These are phyloP conservation scores for Conus betulinus DNA, from an alignment of 1,140 invertebrate species.

Conservation along the genomic window DNA sequence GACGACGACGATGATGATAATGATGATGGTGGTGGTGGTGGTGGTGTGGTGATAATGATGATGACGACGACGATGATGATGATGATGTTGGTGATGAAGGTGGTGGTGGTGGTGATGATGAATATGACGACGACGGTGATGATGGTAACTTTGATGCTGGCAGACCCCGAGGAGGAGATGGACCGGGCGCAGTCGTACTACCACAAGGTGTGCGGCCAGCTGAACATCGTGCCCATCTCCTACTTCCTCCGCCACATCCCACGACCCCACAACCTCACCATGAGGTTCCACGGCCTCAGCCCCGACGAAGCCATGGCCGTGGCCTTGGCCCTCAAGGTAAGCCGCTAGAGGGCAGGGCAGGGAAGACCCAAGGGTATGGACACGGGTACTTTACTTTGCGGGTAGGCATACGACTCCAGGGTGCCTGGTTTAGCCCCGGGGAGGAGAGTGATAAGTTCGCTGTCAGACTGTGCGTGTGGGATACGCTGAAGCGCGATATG, in stretches of 20 bases:
- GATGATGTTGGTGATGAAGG: no score
- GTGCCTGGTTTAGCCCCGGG: no score
- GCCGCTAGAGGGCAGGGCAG: not conserved
- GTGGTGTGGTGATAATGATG: no score
- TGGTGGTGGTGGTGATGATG: no score
- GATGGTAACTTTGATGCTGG: not conserved
- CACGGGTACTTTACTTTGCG: not conserved
- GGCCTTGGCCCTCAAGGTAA: slow-evolving; percentile 71
- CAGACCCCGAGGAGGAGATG: slow-evolving; percentile 50
- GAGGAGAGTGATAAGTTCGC: not conserved
- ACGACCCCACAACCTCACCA: slow-evolving; percentile 63
- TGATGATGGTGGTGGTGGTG: no score
- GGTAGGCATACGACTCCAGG: not conserved
- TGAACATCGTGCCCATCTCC: slow-evolving; percentile 70
- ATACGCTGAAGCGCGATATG: no score
- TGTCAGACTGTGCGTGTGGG: not conserved
- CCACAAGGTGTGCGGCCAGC: slow-evolving; percentile 67
- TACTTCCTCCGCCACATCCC: slow-evolving; percentile 73
- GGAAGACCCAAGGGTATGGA: not conserved
- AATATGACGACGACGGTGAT: no score
- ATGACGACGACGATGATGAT: no score
- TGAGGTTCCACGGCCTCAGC: slow-evolving; percentile 73
- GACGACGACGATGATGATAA: no score
- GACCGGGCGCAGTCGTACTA: slow-evolving; percentile 62
- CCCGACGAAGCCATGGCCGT: slow-evolving; percentile 69